Evolutionary conservation across 1,140 invertebrate genomes (phyloP), one percentile per base, ranked within the genome.

Genomic region (Drosophila littoralis): DNA sequence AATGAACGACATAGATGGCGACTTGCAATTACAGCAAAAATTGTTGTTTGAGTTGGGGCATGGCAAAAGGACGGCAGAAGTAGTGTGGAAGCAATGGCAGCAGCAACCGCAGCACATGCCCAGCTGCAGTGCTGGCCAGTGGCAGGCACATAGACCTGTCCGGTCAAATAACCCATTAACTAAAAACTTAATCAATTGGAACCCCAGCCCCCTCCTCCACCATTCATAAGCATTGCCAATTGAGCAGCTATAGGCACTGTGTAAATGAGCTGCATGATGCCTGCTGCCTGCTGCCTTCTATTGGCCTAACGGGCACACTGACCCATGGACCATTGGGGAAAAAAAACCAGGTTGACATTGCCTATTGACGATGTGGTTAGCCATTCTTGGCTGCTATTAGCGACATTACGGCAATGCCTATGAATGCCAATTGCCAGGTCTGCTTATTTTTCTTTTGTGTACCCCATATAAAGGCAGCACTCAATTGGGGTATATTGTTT

Each of bases 121-220:
- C 50, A 15, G 55, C 50, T 42, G 60, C 32, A 65, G 15, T 57
- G 63, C 38, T 57, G n/a, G 38, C 15, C 54, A 60, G 32, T 13
- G 42, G 32, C 46, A 60, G 17, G 42, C 22, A 35, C 50, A 59
- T 58, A 46, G 50, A 54, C 43, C 35, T 38, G 52, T 8, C 42
- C 48, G 69, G 65, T 88, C 79, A 88, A 83, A 88, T 88, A 88
- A 88, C 83, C 83, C 84, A 88, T 88, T 88, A 88, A 88, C 84
- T 89, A 89, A 89, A 89, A 89, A 88, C 83, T 88, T 88, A 88
- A 88, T 88, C 83, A 88, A 88, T 88, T 88, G 83, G 84, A 88
- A 89, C 83, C 79, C 45, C 70, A 88, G 38, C 17, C 58, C 38
- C 22, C 22, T 28, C 22, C 22, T 28, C 5, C 22, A 28, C 22